A percentile compares a stretch with the other conserved stretches of the same genome.
These are phyloP conservation scores for Clavelina lepadiformis DNA, from an alignment of 23 tunicate species.

Conservation along the genomic window DNA sequence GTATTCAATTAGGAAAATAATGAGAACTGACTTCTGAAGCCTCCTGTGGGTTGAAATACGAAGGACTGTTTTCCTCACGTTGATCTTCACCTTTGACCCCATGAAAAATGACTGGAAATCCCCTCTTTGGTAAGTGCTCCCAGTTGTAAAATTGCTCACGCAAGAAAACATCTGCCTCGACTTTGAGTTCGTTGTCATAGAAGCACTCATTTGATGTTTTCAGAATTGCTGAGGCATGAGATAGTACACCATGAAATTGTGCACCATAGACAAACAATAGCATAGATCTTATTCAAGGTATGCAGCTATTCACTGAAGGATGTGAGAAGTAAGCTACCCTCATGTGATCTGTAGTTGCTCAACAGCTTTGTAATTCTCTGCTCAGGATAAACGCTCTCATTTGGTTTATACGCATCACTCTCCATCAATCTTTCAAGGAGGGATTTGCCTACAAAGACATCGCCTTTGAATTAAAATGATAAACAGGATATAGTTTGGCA, in stretches of 20 bases:
- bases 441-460: constrained; percentile 6
- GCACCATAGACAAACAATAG: neutral
- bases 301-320: too few relatives aligned
- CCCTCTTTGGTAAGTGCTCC: constrained; percentile 33
- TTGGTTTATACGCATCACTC: constrained; percentile 5
- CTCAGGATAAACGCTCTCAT: constrained; percentile 7
- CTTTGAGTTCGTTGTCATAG: constrained; percentile 51
- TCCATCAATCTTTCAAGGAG: constrained; percentile 37
- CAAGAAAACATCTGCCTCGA: constrained; percentile 27
- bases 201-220: constrained; percentile 26
- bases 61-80: constrained; percentile 55
- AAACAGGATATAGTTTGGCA: too few relatives aligned
- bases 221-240: constrained; percentile 30
- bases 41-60: constrained; percentile 61
- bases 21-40: constrained; percentile 1
- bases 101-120: constrained; percentile 63
- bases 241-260: neutral
- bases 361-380: constrained; percentile 23
- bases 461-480: too few relatives aligned
- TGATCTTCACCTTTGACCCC: constrained; percentile 59
- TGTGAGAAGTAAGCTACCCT: constrained; percentile 17
- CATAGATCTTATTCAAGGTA: too few relatives aligned
- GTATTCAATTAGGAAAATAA: neutral
- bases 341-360: constrained; percentile 50
- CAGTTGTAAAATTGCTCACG: constrained; percentile 32